Evolutionary conservation across 2,888 invertebrate genomes (phyloP), one percentile per base, ranked within the genome.

Genomic region (Hypercompe scribonia): DNA sequence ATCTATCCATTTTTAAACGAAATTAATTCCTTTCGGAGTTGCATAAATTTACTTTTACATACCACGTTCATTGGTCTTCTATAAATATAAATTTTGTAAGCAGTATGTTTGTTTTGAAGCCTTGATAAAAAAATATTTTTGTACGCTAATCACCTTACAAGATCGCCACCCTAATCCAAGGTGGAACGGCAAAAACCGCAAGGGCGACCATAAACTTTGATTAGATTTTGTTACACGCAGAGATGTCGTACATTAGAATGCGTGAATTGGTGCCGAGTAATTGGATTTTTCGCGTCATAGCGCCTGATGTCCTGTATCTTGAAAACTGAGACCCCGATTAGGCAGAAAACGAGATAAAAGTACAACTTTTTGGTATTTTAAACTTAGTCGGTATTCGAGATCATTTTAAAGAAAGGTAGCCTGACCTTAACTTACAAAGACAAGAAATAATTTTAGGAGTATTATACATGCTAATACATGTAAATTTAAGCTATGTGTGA

Each of bases 261-360:
- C 93, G 93, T 90, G 94, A 92, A 94, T 93, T 91, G 92, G 90
- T 89, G 88, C 80, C 86, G 76, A 88, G 91, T 94, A 95, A 95
- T 95, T 95, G 94, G 94, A 94, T 95, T 95, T 94, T 94, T 94
- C 93, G 93, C 92, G 92, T 93, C 94, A 94, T 93, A 90, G 92
- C 93, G 80, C 84, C 87, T 86, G 90, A 90, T 91, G 90, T 88
- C 85, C 84, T 85, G 86, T 86, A 88, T 87, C 90, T 88, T 80
- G 80, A 66, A 50, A 65, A 46, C 50, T 65, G 69, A 69, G 70
- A 64, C 72, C 72, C 75, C 70, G 69, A 72, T 75, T 72, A 75
- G 66, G 24, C 63, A 70, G 65, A 42, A 61, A 68, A 24, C 67
- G 68, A 31, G 69, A 75, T 66, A 72, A 72, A 72, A 68, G 54